Conservation (phyloP, 2,797 vertebrate genomes). For the Stomatorhinus walkeri region DNA sequence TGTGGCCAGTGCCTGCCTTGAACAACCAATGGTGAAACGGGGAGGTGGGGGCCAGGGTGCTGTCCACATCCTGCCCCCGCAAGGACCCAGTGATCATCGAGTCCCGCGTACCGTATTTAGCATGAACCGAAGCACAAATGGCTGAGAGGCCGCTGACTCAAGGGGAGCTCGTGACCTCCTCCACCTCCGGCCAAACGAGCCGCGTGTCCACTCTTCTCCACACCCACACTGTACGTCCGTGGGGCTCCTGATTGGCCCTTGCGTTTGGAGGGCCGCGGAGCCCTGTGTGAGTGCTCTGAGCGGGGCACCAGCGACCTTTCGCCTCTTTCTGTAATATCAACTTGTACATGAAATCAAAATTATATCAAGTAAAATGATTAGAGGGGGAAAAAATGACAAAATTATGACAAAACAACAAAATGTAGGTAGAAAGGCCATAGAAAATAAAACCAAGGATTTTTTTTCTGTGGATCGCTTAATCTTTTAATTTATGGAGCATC, state of each 20-base stretch:
- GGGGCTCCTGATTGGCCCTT: constrained; percentile 45
- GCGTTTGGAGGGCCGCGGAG: constrained; percentile 36
- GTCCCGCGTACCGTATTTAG: constrained; percentile 47
- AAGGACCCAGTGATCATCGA: constrained; percentile 38
- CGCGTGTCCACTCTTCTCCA: constrained; percentile 33
- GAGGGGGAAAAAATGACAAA: constrained; percentile 23
- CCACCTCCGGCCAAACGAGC: constrained; percentile 34
- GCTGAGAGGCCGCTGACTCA: constrained; percentile 43
- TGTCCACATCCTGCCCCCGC: neutral
- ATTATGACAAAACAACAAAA: constrained; percentile 33
- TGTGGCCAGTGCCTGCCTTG: constrained; percentile 57
- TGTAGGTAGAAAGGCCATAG: constrained; percentile 63
- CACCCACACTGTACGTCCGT: constrained; percentile 26
- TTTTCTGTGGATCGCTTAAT: constrained; percentile 40
- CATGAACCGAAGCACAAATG: constrained; percentile 51
- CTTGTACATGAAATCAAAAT: constrained; percentile 47
- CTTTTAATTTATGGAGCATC: constrained; percentile 34
- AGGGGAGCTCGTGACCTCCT: constrained; percentile 39
- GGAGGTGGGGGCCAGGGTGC: constrained; percentile 1
- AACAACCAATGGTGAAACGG: constrained; percentile 36
- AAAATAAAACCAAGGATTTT: constrained; percentile 45
- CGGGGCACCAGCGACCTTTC: constrained; percentile 61
- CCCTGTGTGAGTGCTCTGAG: constrained; percentile 48
- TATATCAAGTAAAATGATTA: constrained; percentile 30
- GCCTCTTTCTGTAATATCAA: constrained; percentile 33